Base-by-base conservation (phyloP, 2,888 invertebrate species). In the Clunio marinus region DNA sequence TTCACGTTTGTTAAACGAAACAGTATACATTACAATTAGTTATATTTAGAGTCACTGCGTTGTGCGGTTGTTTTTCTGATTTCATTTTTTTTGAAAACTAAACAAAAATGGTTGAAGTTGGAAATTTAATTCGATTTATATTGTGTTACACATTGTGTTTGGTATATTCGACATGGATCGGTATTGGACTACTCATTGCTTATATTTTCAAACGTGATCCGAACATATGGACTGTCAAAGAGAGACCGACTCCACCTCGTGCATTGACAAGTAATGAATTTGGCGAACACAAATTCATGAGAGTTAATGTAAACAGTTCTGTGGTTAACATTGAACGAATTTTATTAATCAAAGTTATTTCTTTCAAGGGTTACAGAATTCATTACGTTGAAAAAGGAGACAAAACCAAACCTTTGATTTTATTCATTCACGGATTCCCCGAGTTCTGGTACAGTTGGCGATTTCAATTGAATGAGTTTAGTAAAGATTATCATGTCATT, bases 391-490 rank as follows among this genome's bases (percentile, higher is more conserved):
- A 85, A 72, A 84, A 82, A 70, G 88, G 88, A 0, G 83, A 85
- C 72, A 76, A 80, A 1, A 76, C 80, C 1, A 87, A 86, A 71
- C 86, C 87, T 0, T 76, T 89, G 69, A 84, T 89, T 83, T 71
- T 89, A 51, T 85, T 88, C 72, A 72, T 89, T 0, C 89, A 89
- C 74, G 89, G 89, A 10, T 89, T 86, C 73, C 89, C 89, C 0
- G 89, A 89, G 74, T 88, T 88, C 74, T 89, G 89, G 89, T 89
- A 85, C 75, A 85, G 86, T 0, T 89, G 88, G 88, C 78, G 88
- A 68, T 80, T 86, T 75, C 89, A 89, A 76, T 78, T 89, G 7
- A 76, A 81, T 28, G 83, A 86, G 70, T 88, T 89, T 72, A 81
- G 83, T 45, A 81, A 82, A 72, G 80, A 83, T 73, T 84, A 84